Conservation (phyloP, 2,113 vertebrate species). For the Laticauda laticaudata region DNA sequence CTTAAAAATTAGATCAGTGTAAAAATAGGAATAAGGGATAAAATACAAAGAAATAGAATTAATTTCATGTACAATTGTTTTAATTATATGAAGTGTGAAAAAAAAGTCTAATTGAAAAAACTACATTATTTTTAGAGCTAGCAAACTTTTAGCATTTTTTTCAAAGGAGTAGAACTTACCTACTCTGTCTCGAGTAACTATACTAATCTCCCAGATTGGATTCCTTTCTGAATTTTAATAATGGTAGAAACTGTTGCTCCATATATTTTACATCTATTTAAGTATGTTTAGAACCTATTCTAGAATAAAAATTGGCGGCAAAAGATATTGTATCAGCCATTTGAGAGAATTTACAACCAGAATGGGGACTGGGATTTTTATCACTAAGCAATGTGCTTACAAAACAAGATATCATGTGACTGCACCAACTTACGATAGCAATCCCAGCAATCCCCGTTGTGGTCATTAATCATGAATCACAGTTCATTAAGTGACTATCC, state of each 20-base stretch:
- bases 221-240: background rate
- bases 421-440: background rate
- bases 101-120: background rate
- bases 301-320: background rate
- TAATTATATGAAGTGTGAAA: background rate
- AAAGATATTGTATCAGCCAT: background rate
- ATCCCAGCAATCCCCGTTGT: background rate
- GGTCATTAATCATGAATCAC: background rate
- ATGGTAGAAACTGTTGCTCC: background rate
- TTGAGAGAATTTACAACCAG: background rate
- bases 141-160: background rate
- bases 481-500: background rate
- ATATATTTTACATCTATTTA: background rate
- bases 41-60: background rate
- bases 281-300: background rate
- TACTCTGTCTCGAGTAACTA: background rate
- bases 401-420: background rate
- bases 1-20: background rate
- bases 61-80: background rate
- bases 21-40: background rate
- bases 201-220: background rate
- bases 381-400: background rate
- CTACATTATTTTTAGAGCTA: background rate
- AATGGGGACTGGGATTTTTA: background rate
- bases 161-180: background rate